Evolutionary conservation across 2,113 vertebrate species (phyloP), one percentile per base, ranked within the genome.

Genomic region (Halichoerus grypus): DNA sequence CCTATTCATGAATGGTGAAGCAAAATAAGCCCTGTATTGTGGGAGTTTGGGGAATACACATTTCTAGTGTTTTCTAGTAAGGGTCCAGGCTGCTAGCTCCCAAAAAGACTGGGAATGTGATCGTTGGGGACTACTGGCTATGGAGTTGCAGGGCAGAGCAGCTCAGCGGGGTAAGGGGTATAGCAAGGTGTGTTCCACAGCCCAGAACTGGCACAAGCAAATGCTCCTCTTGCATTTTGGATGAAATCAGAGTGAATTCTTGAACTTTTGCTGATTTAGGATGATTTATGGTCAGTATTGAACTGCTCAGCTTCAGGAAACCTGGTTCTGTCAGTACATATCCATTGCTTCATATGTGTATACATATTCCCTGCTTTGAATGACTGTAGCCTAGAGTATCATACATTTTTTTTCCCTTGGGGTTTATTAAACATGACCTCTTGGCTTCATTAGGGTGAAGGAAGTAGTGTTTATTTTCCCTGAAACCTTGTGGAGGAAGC

Each of bases 401-500:
- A 92, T 92, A 86, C 84, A n/a, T 98, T 97, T 97, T 55, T 31
- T 31, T 33, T 80, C 95, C 98, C 95, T 97, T 87, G 65, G 96
- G 90, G 82, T 97, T 98, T 97, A 94, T 96, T 96, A 97, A 95
- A 94, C 72, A 71, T 95, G 84, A 92, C 65, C 79, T 98, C 91
- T 83, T 98, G 96, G 96, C 51, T 31, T 98, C 94, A 95, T 96
- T 97, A 97, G 98, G 97, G 86, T 97, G 57, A 98, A 96, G 89
- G 82, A 84, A 96, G 79, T 88, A 88, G 96, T 80, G 18, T 97
- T 97, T 93, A 81, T 91, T 91, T 97, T 92, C 59, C 94, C 97
- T 90, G 16, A 61, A 93, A 79, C 88, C 72, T 96, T 91, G 77
- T 97, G 65, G 86, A 97, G 91, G 79, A 95, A 96, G 74, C 92